phyloP scores from a whole-genome alignment of 2,888 invertebrate genomes.

The Drosophila pseudotakahashii region DNA sequence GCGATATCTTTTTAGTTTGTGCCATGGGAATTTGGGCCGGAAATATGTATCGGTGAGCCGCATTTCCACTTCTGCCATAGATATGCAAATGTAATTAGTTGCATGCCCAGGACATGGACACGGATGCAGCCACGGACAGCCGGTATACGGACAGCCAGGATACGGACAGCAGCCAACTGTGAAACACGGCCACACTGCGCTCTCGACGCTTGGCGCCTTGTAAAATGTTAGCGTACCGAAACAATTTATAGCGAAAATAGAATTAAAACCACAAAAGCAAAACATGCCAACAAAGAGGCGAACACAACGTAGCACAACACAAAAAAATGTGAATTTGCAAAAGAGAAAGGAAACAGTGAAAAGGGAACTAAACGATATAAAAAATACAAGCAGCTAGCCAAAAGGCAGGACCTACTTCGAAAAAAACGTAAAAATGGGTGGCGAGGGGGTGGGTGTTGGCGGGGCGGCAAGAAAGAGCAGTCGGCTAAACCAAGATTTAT shows the following conservation, averaged over 20 bases:
- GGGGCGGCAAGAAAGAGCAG: constrained; percentile 49
- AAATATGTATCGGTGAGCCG: constrained; percentile 46
- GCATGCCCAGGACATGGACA: constrained; percentile 68
- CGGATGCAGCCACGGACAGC: constrained; percentile 29
- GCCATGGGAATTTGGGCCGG: constrained; percentile 29
- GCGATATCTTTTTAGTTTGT: constrained; percentile 7
- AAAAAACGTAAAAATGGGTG: constrained; percentile 9
- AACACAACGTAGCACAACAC: constrained; percentile 10
- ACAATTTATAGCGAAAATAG: constrained; percentile 82
- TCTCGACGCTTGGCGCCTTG: constrained; percentile 52
- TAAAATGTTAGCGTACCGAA: constrained; percentile 79
- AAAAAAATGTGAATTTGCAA: constrained; percentile 31
- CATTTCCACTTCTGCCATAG: constrained; percentile 66
- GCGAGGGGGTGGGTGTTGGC: constrained; percentile 6
- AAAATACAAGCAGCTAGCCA: constrained; percentile 55
- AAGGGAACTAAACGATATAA: constrained; percentile 40
- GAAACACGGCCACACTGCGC: constrained; percentile 54
- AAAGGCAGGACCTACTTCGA: constrained; percentile 44
- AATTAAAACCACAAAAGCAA: constrained; percentile 82
- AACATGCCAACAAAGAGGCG: constrained; percentile 61
- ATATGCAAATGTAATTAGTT: constrained; percentile 84
- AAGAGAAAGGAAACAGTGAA: constrained; percentile 43
- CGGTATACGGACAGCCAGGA: constrained; percentile 23
- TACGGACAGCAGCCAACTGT: constrained; percentile 61
- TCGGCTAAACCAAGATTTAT: constrained; percentile 79